Base-by-base conservation (phyloP, 30 jellyfish, hydroid and myxozoan species). In the Aurelia aurita region DNA sequence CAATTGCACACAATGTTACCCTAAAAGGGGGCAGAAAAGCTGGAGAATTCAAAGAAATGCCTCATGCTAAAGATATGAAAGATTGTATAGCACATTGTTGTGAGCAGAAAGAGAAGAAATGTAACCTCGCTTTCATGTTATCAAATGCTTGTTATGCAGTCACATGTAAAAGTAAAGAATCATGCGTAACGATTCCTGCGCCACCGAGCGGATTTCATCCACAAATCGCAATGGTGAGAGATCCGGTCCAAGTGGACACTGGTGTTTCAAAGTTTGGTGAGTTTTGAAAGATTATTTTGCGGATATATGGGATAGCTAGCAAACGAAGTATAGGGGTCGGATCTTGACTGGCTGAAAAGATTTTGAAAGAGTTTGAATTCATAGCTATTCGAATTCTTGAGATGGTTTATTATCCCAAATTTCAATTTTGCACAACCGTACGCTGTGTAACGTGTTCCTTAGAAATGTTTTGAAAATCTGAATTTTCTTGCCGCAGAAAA, bases 171-270 rank as follows among this genome's bases (percentile, higher is more conserved):
- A 66, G 60, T 59, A 85, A 79, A 55, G 99, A 94, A 27, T 77
- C 79, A 54, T 94, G 99, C 62, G 76, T 43, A 9, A 94, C 99
- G 18, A 83, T 84, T 35, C 90, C 90, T 1, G 97, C 99, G 6
- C 99, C 99, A 43, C 95, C 97, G 0, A 94, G 98, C 45, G 87
- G 92, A 11, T 94, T 94, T 73, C 95, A 89, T 47, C 99, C 99
- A 29, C 86, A 79, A 71, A 83, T 94, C 53, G 97, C 91, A 27
- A 65, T 80, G 82, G 99, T 94, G 89, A 88, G 97, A 62, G 71
- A 72, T 19, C 85, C 89, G 1, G 63, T 15, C 51, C 54, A 25
- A 12, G 77, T 47, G 28, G 74, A 12, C 19, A 58, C 31, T 27
- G 87, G 64, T 20, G 62, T 28, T 4, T 76, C 64, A 21, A 54